Conservation (phyloP, 1,140 invertebrate species). For the Cyclargus thomasi region DNA sequence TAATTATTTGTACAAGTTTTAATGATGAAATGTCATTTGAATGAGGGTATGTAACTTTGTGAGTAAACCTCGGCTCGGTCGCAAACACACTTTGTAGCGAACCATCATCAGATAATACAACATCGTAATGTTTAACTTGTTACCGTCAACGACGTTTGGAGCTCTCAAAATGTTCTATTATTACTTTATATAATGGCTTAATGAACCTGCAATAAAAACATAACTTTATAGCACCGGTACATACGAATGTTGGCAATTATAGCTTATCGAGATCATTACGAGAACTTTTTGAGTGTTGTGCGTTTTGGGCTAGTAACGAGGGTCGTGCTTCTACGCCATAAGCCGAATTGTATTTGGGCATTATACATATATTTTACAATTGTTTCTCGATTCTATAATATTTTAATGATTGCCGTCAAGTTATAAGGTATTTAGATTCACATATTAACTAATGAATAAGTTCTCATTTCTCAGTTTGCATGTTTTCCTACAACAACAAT, state of each 20-base stretch:
- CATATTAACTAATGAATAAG: too few species aligned
- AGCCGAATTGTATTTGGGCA: background rate
- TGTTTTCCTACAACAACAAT: too few species aligned
- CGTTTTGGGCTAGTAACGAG: constrained; percentile 4
- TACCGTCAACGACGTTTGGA: background rate
- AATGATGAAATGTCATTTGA: constrained; percentile 1
- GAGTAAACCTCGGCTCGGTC: constrained; percentile 19
- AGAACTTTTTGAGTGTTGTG: constrained; percentile 11
- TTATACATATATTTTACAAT: too few species aligned
- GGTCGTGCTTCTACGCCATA: background rate
- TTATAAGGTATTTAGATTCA: too few species aligned
- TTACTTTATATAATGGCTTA: constrained; percentile 12
- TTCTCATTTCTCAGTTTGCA: too few species aligned
- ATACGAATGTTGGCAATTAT: constrained; percentile 12
- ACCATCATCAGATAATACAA: constrained; percentile 18
- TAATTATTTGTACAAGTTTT: constrained; percentile 9
- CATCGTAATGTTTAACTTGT: constrained; percentile 6
- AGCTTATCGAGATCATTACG: constrained; percentile 10
- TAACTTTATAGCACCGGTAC: constrained; percentile 2
- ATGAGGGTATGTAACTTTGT: constrained; percentile 15
- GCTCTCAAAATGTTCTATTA: constrained; percentile 1
- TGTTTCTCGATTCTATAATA: too few species aligned
- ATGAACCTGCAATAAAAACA: constrained; percentile 5
- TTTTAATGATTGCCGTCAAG: too few species aligned
- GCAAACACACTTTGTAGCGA: constrained; percentile 26